Base-by-base conservation (phyloP, 2,113 vertebrate genomes). In the Dicentrarchus labrax region DNA sequence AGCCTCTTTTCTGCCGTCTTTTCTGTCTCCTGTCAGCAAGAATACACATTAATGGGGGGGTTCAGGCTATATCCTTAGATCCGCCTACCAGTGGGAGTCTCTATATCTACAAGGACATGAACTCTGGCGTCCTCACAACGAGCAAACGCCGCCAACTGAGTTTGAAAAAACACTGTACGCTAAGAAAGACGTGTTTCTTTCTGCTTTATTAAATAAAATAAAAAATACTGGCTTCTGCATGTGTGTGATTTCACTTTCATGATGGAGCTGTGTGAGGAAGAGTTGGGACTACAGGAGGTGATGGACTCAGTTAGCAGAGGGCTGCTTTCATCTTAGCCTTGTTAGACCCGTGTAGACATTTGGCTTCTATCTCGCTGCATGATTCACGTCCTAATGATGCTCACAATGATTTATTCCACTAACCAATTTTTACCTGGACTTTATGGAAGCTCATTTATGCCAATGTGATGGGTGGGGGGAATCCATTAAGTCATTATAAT, bases 261-360 rank as follows among this genome's bases (percentile, higher is more conserved):
- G 67, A 57, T 50, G 9, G 17, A 67, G 77, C 81, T 56, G 36
- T 76, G 67, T 53, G 76, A 85, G 38, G 24, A 71, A 79, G 61
- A 73, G 80, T 66, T 51, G 64, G 51, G 56, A 80, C 76, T 66
- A 72, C 72, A 75, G 66, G 72, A 87, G 72, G 66, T 61, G 82
- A 78, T 60, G 67, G 70, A 78, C 74, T 76, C 72, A 50, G 48
- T 75, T 19, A 36, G 80, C 39, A 56, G 50, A 56, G 41, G 17
- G 61, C 57, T 77, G 81, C 71, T 84, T 80, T 86, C 65, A 78
- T 72, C 66, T 71, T 60, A 67, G 68, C 59, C 78, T 61, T 66
- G 67, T 86, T 67, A 79, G 75, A 73, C 15, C 22, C 30, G 57
- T 39, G 60, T 51, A 72, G 57, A 70, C 57, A 57, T 76, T 78